Evolutionary conservation across 2,113 vertebrate genomes (phyloP).

Genomic region (Solea solea): DNA sequence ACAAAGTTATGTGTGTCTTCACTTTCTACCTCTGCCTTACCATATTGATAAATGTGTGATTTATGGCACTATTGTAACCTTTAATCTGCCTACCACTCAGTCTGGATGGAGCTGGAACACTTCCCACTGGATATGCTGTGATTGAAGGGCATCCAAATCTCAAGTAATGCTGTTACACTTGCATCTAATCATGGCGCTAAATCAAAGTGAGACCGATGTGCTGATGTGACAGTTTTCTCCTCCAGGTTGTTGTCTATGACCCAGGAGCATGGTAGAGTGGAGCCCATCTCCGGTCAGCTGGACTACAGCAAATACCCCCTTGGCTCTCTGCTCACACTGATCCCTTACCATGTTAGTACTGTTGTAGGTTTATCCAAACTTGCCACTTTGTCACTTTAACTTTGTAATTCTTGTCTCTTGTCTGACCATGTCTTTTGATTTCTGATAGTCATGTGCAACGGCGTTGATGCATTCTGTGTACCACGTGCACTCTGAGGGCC

Average conservation of each 20-base stretch:
- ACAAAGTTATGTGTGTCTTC: too few relatives aligned
- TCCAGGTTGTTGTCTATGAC: slow-evolving; percentile 85
- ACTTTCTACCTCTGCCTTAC: too few relatives aligned
- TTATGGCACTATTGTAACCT: background rate
- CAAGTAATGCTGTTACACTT: slow-evolving; percentile 65
- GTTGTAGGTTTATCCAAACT: background rate
- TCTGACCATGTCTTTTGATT: background rate
- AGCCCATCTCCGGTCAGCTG: slow-evolving; percentile 76
- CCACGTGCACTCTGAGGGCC: slow-evolving; percentile 79
- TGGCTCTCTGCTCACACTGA: slow-evolving; percentile 79
- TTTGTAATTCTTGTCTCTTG: background rate
- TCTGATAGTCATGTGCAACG: slow-evolving; percentile 84
- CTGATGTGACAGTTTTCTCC: slow-evolving; percentile 13
- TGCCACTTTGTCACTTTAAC: background rate
- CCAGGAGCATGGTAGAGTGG: slow-evolving; percentile 87
- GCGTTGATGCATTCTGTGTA: slow-evolving; percentile 86
- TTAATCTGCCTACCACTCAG: slow-evolving; percentile 63
- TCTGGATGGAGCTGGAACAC: slow-evolving; percentile 79
- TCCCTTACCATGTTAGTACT: slow-evolving; percentile 86
- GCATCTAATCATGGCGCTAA: background rate
- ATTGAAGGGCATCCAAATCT: slow-evolving; percentile 85
- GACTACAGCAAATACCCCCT: slow-evolving; percentile 83
- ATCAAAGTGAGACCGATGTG: background rate
- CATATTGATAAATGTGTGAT: background rate
- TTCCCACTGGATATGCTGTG: slow-evolving; percentile 80